phyloP scores from a whole-genome alignment of 2,797 vertebrate genomes.

The Naso thynnoides region DNA sequence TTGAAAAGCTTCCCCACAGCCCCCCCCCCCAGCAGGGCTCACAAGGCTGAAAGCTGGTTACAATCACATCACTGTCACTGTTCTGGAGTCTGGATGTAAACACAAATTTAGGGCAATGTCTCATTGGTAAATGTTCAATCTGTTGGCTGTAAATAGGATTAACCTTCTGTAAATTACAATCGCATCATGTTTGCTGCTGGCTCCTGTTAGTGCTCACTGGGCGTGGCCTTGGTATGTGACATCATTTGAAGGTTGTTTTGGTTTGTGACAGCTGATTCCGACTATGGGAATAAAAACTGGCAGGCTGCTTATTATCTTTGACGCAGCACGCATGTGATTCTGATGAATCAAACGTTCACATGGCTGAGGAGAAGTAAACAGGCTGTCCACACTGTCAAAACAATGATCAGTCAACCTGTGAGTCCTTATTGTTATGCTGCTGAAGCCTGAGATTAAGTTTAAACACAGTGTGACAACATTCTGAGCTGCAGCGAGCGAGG shows the following conservation, averaged over 20 bases:
- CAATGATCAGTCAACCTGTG: neutral
- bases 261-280: neutral
- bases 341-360: conserved; percentile 20
- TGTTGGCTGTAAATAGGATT: conserved; percentile 1
- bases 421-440: neutral
- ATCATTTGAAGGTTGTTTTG: conserved; percentile 10
- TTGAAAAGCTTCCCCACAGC: too few relatives aligned
- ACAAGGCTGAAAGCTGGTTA: neutral
- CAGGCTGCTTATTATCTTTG: conserved; percentile 9
- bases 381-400: conserved; percentile 2
- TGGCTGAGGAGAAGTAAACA: conserved; percentile 5
- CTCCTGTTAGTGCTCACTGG: neutral
- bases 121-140: neutral
- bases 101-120: neutral
- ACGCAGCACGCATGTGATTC: conserved; percentile 7
- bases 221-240: neutral
- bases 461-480: conserved; percentile 5
- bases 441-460: neutral
- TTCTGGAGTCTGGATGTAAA: neutral
- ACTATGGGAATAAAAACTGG: conserved; percentile 19
- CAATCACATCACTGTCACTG: neutral
- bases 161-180: conserved; percentile 5
- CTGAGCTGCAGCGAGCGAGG: neutral
- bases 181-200: neutral
- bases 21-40: neutral